Base-by-base conservation (phyloP, 2,888 invertebrate species). In the Eulithis prunata region DNA sequence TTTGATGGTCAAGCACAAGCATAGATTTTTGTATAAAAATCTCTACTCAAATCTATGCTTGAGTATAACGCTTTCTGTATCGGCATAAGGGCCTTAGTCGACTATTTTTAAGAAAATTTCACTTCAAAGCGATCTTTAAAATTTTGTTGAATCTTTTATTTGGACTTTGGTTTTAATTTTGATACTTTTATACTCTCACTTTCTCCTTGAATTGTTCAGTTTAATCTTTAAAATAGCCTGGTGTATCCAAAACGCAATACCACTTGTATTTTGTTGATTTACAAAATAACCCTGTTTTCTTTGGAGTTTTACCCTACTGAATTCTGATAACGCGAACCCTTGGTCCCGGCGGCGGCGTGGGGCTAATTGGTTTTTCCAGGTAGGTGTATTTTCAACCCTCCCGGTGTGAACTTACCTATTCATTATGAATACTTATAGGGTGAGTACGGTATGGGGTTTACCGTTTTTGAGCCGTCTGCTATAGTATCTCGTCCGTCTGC, bases 291-390 rank as follows among this genome's bases (percentile, higher is more conserved):
- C n/a, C 32, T 12, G 38, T 13, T 12, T 51, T 14, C 57, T 51
- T 45, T 51, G 43, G 51, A 43, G 51, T 47, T n/a, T 21, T 28
- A 46, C 53, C 54, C 60, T 21, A 36, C 49, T 49, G 21, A 13
- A 55, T 56, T 49, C 49, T 49, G 41, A 54, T 60, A 52, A 64
- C 38, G 52, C 58, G 45, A 32, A 28, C 21, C 47, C 51, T 60
- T 47, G 28, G 58, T 41, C 45, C 63, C 56, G 41, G 59, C 21
- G 21, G 21, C 21, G n/a, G n/a, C 52, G n/a, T 32, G 38, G 41
- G 67, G 57, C 60, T 67, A 64, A 67, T 60, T 67, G 67, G 67
- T 64, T 67, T 64, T 64, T 61, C 67, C 67, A 67, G 66, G 66
- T 66, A 62, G 54, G 49, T 59, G 43, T 36, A 57, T 66, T 57